Conservation (phyloP, 2,888 invertebrate species). For the Apomyelois bistriatella region DNA sequence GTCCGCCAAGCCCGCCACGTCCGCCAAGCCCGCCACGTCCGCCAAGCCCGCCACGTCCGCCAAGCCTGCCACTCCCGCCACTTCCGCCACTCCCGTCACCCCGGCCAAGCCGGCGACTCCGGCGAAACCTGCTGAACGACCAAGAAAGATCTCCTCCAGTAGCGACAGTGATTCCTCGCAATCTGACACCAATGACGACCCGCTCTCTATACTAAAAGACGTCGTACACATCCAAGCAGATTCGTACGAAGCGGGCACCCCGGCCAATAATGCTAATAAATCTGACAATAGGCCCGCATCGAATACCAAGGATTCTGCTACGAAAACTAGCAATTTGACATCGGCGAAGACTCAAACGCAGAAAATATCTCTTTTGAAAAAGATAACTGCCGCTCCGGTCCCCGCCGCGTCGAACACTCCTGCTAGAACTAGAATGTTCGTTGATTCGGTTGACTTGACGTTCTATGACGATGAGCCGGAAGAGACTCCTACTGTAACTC, state of each 20-base stretch:
- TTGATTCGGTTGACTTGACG: conserved; percentile 16
- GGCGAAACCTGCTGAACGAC: background rate
- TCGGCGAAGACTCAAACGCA: background rate
- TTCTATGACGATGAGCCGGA: background rate
- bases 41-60: background rate
- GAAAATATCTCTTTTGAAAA: background rate
- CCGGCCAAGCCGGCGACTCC: background rate
- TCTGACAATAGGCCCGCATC: background rate
- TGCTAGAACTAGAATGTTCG: background rate
- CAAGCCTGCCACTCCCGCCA: background rate
- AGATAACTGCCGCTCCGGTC: background rate
- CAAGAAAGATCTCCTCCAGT: background rate
- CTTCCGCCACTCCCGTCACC: background rate
- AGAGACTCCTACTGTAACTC: background rate
- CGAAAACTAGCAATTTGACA: background rate
- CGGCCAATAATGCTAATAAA: background rate
- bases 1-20: background rate
- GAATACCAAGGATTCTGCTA: background rate
- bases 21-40: background rate
- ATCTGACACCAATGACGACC: conserved; percentile 31
- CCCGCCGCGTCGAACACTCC: background rate
- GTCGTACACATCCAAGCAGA: conserved; percentile 58
- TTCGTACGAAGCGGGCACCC: conserved; percentile 9
- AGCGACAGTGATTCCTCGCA: conserved; percentile 30
- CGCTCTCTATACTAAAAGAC: conserved; percentile 50